Evolutionary conservation across 2,113 vertebrate genomes (phyloP), one percentile per base, ranked within the genome.

Genomic region (Gallinago jamesoni): DNA sequence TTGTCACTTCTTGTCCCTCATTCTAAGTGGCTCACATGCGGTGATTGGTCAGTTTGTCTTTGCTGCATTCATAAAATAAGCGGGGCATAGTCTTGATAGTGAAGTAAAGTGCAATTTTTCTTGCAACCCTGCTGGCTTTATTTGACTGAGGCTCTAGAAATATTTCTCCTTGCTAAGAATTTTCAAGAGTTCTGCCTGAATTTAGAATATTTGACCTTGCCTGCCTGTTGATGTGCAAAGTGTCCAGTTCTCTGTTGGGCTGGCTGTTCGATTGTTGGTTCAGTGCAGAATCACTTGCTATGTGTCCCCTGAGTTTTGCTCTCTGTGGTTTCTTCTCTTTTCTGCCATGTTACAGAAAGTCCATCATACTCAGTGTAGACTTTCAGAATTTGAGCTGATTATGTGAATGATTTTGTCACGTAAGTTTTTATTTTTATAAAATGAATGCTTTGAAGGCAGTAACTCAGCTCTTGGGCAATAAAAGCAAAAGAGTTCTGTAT

Each of bases 1-100:
- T 48, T 12, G 7, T 67, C 53, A 18, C 43, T 82, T 69, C 6
- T 0, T 14, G 17, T 52, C 45, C n/a, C n/a, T 60, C 0, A 0
- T 56, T 74, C n/a, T 56, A 19, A 13, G 30, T 14, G 27, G 62
- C 43, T 59, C 10, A 10, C 35, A 37, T 8, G 1, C 22, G 62
- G 53, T 45, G 28, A 60, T 35, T 14, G 10, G 18, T 74, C 67
- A 35, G 6, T 52, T 81, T 55, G 35, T 43, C 24, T 84, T 69
- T 62, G 41, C 59, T 47, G 24, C 0, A 0, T 84, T 83, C 33
- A 14, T 56, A 52, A 83, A 48, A 14, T 16, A 37, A 64, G 35
- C 1, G 0, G 84, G 33, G n/a, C 12, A 7, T 31, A 31, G 27
- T 37, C 47, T 22, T 53, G 9, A 15, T 50, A 55, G 21, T 16